phyloP scores from a whole-genome alignment of 1,140 invertebrate genomes.

The Coenobita brevimanus region DNA sequence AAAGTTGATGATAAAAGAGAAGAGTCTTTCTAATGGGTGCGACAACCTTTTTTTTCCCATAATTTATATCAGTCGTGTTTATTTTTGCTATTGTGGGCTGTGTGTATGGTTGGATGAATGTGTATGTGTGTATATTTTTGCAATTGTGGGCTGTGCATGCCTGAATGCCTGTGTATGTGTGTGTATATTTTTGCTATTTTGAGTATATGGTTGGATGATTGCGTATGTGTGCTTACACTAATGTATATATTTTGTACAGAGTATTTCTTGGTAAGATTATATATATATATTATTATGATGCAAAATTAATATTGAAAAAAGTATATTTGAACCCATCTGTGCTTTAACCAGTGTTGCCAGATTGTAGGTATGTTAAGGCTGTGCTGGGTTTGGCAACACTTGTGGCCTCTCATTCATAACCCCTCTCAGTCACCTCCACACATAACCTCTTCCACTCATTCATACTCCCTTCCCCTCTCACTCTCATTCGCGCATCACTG shows the following conservation, averaged over 20 bases:
- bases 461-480: background rate
- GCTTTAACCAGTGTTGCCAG: constrained; percentile 1
- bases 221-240: background rate
- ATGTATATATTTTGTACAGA: constrained; percentile 63
- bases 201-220: background rate
- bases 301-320: background rate
- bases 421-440: background rate
- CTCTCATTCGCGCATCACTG: background rate
- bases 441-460: background rate
- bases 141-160: background rate
- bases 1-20: too few species aligned
- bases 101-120: background rate
- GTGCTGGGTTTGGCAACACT: constrained; percentile 27
- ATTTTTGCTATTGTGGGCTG: constrained; percentile 42
- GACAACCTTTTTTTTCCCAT: constrained; percentile 8
- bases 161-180: background rate
- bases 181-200: background rate
- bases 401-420: constrained; percentile 15
- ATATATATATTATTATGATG: constrained; percentile 7
- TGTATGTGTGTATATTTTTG: background rate
- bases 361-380: background rate
- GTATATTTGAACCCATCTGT: background rate
- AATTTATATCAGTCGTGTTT: constrained; percentile 50
- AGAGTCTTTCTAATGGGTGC: background rate
- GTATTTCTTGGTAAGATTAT: constrained; percentile 54